A percentile compares a stretch with the other conserved stretches of the same genome.
Evolutionary conservation across 2,113 vertebrate species (phyloP).

Genomic region (Ailuropoda melanoleuca): DNA sequence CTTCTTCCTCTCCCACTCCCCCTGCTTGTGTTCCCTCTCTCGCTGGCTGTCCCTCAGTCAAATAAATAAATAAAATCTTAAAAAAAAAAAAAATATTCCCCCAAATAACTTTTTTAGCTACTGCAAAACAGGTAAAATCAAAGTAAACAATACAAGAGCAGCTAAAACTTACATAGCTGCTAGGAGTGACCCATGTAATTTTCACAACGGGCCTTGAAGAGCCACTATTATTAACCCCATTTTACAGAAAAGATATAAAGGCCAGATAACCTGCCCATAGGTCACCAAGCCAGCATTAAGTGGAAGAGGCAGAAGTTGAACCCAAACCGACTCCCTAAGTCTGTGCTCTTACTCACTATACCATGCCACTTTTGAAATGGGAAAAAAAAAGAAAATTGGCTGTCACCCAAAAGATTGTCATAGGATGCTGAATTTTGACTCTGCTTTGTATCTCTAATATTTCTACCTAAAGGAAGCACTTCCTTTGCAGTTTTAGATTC

Average conservation of each 20-base stretch:
- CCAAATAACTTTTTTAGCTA: neutral
- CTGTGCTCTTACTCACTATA: neutral
- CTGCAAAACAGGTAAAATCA: neutral
- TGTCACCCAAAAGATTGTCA: neutral
- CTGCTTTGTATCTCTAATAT: constrained; percentile 33
- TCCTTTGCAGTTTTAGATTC: neutral
- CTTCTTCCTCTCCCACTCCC: too few relatives aligned
- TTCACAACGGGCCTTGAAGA: neutral
- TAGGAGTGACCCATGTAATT: neutral
- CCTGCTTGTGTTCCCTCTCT: too few relatives aligned
- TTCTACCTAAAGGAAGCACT: neutral
- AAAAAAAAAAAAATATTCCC: neutral
- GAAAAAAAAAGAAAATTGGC: neutral
- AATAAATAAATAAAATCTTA: too few relatives aligned
- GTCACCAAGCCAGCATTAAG: neutral
- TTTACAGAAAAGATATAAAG: neutral
- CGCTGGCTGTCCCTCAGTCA: too few relatives aligned
- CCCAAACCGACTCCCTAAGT: neutral
- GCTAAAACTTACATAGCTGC: neutral
- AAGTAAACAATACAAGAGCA: neutral
- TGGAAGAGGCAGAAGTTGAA: neutral
- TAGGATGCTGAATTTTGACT: neutral
- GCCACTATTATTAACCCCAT: neutral
- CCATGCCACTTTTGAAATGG: neutral
- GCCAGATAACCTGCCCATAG: neutral